Evolutionary conservation across 2,113 vertebrate genomes (phyloP).

Genomic region (Cyprinus carpio): DNA sequence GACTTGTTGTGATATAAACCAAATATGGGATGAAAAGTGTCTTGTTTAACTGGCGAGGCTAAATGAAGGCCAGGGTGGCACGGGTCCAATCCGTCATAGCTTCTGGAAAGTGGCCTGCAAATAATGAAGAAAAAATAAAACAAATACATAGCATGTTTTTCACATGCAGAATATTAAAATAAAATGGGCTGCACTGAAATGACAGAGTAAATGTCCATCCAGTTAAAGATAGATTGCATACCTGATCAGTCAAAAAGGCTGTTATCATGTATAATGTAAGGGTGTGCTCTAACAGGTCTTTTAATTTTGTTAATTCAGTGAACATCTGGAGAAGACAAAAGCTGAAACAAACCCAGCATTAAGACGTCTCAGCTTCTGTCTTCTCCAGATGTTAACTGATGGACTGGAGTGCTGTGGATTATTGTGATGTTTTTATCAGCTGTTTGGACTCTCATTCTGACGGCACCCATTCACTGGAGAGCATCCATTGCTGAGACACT

Average conservation of each 20-base stretch:
- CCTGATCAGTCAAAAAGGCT: not conserved
- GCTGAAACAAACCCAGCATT: too few relatives aligned
- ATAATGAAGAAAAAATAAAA: not conserved
- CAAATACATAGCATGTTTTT: not conserved
- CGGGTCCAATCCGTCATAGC: not conserved
- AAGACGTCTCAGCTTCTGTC: too few relatives aligned
- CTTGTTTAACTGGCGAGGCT: constrained; percentile 3
- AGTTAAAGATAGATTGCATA: not conserved
- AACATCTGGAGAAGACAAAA: too few relatives aligned
- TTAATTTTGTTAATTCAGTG: too few relatives aligned
- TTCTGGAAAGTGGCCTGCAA: too few relatives aligned
- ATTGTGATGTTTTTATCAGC: not conserved
- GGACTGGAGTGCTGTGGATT: too few relatives aligned
- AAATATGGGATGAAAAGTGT: not conserved
- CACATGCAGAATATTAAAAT: not conserved
- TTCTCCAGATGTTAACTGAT: too few relatives aligned
- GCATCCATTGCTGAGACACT: too few relatives aligned
- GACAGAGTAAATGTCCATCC: not conserved
- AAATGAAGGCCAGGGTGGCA: not conserved
- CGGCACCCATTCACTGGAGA: too few relatives aligned
- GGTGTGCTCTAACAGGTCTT: not conserved
- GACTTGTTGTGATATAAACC: not conserved
- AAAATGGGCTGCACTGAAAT: not conserved
- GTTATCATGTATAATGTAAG: not conserved
- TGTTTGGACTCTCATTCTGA: not conserved